These are phyloP conservation scores for Leptopilina clavipes DNA, from an alignment of 1,140 invertebrate species.

Conservation along the genomic window DNA sequence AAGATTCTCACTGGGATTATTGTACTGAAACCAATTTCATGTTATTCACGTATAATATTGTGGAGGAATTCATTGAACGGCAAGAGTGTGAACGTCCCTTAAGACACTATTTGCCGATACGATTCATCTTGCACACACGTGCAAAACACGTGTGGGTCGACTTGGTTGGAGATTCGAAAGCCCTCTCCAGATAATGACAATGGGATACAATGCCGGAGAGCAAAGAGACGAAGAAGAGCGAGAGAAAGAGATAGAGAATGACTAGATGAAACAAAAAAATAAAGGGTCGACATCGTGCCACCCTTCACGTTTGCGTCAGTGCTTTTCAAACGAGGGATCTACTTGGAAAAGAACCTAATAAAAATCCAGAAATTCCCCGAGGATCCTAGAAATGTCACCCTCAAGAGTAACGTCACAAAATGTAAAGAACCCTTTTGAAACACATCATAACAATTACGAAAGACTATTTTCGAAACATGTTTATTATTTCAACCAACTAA, in stretches of 20 bases:
- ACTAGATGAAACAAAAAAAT: conserved; percentile 34
- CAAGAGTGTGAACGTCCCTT: conserved; percentile 12
- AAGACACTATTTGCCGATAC: conserved; percentile 8
- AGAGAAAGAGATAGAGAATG: conserved; percentile 9
- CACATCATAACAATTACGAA: neutral
- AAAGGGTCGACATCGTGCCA: conserved; percentile 17
- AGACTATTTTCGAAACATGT: neutral
- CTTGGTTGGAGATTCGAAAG: conserved; percentile 27
- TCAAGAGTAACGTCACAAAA: neutral
- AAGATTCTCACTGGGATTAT: neutral
- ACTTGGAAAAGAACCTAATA: conserved; percentile 22
- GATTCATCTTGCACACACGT: conserved; percentile 34
- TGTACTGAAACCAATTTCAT: neutral
- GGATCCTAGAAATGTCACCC: conserved; percentile 5
- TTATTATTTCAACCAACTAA: conserved; percentile 11
- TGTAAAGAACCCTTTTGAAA: neutral
- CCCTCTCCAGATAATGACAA: conserved; percentile 29
- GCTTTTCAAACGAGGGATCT: conserved; percentile 21
- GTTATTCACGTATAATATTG: conserved; percentile 9
- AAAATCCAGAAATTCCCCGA: conserved; percentile 24
- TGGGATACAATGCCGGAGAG: conserved; percentile 24
- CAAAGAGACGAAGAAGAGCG: neutral
- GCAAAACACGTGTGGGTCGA: conserved; percentile 21
- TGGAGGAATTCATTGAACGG: conserved; percentile 23
- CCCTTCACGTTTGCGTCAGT: conserved; percentile 30